Evolutionary conservation across 2,113 vertebrate genomes (phyloP), one percentile per base, ranked within the genome.

Genomic region (Lethenteron reissneri): DNA sequence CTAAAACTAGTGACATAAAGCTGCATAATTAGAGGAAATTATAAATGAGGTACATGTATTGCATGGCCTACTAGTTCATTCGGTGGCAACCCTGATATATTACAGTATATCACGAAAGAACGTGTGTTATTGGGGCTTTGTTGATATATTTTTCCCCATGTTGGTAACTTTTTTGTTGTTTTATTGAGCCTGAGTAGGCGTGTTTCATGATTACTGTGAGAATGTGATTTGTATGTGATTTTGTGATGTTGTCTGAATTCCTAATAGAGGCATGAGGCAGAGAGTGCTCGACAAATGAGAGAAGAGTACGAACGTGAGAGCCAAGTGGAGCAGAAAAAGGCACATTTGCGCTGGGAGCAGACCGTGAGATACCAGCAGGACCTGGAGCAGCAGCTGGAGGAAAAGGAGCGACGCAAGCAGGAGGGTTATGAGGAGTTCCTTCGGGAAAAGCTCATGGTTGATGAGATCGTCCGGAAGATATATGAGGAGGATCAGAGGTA

Each of bases 381-480:
- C n/a, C 79, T 97, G 73, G 83, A 88, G 70, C 82, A 80, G 70
- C 94, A 97, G 78, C 77, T 96, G 9, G 76, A 86, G 73, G 88
- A 96, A 15, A 84, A 80, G 70, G 88, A 95, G 75, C 76, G 12
- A 57, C 83, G 74, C 74, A 89, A 81, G 76, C 85, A 90, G 76
- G 82, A 85, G 58, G 85, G 83, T 1, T 92, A 92, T 8, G 77
- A 92, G 72, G 85, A 90, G 74, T 83, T 94, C 78, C 80, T 96
- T 56, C 85, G 82, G 78, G 94, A 99, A 74, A 97, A 95, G 76
- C 77, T 88, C 73, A 76, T 89, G 85, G 83, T 95, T 60, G 90
- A 97, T 70, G 87, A 92, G 78, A 89, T 95, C 19, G 77, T 95
- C 73, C 83, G 82, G 59, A 96, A 88, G 79, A 87, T 97, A 79